A percentile compares a stretch with the other conserved stretches of the same genome.
Conservation (phyloP, 2,888 invertebrate genomes). For the Torymus texanus region DNA sequence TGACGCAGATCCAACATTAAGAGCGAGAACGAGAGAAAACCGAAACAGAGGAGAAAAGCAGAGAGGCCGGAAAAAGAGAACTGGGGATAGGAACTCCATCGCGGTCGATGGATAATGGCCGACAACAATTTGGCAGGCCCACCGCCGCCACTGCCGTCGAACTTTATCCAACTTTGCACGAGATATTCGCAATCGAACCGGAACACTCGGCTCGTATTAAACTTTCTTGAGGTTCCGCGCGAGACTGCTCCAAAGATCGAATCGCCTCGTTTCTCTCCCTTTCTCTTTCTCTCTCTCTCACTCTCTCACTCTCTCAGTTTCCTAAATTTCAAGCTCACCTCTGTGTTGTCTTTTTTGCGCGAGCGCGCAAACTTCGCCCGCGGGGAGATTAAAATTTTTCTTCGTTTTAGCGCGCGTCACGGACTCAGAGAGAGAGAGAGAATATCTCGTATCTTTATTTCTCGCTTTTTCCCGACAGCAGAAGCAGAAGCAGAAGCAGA, state of each 20-base stretch:
- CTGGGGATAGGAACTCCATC: background rate
- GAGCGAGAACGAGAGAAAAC: background rate
- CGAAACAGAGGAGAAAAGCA: no score
- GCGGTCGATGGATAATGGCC: constrained; percentile 41
- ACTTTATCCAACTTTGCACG: constrained; percentile 43
- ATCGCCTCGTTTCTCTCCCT: background rate
- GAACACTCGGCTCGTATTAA: constrained; percentile 48
- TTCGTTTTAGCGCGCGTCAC: constrained; percentile 27
- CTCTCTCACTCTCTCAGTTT: background rate
- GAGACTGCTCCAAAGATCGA: constrained; percentile 12
- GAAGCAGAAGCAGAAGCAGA: no score
- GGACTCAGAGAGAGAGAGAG: background rate
- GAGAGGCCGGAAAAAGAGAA: constrained; percentile 6
- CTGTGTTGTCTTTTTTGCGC: background rate
- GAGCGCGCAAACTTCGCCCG: constrained; percentile 4
- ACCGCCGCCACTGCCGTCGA: background rate
- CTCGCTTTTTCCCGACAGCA: background rate
- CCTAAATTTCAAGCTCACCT: constrained; percentile 34
- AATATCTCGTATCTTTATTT: background rate
- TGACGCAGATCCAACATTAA: background rate
- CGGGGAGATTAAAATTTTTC: constrained; percentile 52
- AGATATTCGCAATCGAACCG: constrained; percentile 51
- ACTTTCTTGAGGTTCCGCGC: constrained; percentile 43
- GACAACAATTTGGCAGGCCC: constrained; percentile 49
- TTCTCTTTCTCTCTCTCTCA: background rate